Percentiles rank a stretch among this genome's conserved stretches.
Conservation (phyloP, 1,140 invertebrate genomes). For the Drosophila ambigua region DNA sequence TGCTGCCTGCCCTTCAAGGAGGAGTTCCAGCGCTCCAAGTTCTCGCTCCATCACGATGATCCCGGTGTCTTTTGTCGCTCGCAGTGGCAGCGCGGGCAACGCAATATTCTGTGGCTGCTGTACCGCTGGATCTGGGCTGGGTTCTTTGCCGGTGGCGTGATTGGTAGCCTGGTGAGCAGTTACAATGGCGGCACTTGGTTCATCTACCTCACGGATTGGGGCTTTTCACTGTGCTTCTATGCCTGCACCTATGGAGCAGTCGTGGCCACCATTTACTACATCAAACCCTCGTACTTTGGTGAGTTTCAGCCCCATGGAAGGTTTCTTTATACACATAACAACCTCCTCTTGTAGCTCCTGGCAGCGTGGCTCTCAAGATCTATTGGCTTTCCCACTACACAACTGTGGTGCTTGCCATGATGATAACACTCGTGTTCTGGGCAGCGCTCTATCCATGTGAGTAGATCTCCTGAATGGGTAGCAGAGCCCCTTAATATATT, state of each 20-base stretch:
- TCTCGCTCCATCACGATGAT: constrained; percentile 57
- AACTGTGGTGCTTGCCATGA: constrained; percentile 85
- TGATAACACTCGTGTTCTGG: constrained; percentile 87
- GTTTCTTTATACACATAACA: background rate
- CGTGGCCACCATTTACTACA: constrained; percentile 65
- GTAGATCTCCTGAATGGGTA: background rate
- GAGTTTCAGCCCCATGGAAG: constrained; percentile 21
- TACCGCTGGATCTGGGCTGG: constrained; percentile 67
- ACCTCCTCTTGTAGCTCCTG: constrained; percentile 42
- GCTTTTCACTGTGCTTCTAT: constrained; percentile 85
- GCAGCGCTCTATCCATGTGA: constrained; percentile 83
- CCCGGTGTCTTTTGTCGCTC: constrained; percentile 68
- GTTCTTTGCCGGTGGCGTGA: constrained; percentile 80
- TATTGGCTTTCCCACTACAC: constrained; percentile 87
- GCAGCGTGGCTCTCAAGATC: constrained; percentile 83
- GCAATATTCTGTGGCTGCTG: constrained; percentile 57
- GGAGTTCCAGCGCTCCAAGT: constrained; percentile 59
- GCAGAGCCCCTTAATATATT: no score
- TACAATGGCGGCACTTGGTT: constrained; percentile 79
- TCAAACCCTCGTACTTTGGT: constrained; percentile 65
- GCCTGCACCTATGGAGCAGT: constrained; percentile 69
- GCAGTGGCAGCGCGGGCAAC: constrained; percentile 65
- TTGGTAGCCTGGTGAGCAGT: constrained; percentile 84
- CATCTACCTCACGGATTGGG: constrained; percentile 92
- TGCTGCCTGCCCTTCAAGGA: constrained; percentile 84